Conservation (phyloP, 1,140 invertebrate species). For the Drosophila rufa region DNA sequence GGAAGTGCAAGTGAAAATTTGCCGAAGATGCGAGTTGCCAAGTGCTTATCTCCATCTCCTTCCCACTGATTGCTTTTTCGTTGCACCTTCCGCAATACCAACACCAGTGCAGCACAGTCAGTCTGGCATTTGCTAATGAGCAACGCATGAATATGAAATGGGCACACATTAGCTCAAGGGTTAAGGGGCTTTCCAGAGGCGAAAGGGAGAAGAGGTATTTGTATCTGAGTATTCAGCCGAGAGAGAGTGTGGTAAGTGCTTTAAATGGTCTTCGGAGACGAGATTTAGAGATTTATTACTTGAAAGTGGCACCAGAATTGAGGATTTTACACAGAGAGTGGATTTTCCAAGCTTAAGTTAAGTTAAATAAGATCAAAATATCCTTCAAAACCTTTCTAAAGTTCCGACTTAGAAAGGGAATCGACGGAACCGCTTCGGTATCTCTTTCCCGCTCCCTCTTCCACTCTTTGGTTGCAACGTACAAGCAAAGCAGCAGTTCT, state of each 20-base stretch:
- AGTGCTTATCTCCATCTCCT: slow-evolving; percentile 27
- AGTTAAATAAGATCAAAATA: no score
- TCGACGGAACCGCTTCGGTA: no score
- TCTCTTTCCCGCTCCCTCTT: no score
- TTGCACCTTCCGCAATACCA: slow-evolving; percentile 21
- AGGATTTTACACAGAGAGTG: not conserved
- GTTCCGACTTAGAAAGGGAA: no score
- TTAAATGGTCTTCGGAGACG: slow-evolving; percentile 7
- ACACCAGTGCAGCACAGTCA: not conserved
- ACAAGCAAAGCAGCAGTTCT: no score
- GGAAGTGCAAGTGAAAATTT: slow-evolving; percentile 78
- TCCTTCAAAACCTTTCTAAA: no score
- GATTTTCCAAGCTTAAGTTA: not conserved
- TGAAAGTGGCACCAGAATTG: slow-evolving; percentile 6
- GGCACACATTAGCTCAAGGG: slow-evolving; percentile 75
- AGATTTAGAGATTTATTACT: slow-evolving; percentile 9
- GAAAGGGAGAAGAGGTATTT: not conserved
- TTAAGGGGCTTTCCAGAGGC: slow-evolving; percentile 5
- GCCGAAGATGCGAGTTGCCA: slow-evolving; percentile 62
- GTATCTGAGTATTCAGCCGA: slow-evolving; percentile 10
- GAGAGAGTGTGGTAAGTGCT: slow-evolving; percentile 14
- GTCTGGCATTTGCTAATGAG: slow-evolving; percentile 70
- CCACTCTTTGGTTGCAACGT: no score
- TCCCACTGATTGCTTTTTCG: slow-evolving; percentile 31
- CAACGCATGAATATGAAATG: slow-evolving; percentile 77